Evolutionary conservation across 2,888 invertebrate genomes (phyloP), one percentile per base, ranked within the genome.

Genomic region (Apomyelois bistriatella): DNA sequence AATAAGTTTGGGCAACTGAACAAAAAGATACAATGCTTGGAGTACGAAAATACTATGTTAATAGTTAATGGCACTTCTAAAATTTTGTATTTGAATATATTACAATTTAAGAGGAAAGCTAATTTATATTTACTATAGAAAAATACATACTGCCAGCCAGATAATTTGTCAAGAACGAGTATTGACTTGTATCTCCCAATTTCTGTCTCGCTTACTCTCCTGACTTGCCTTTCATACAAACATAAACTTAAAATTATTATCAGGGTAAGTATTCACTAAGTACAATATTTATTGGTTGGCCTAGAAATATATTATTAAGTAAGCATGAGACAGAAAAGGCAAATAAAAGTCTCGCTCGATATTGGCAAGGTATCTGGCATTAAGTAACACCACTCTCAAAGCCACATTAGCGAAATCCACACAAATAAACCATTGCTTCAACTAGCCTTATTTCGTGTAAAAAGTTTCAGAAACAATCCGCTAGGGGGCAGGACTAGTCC

Each of bases 61-160:
- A 74, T 67, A 70, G 55, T 67, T 83, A 87, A 88, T 88, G 87
- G 87, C 87, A 88, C 87, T 84, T 85, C 78, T 79, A 83, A 76
- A 68, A 62, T 60, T 79, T 75, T 76, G 66, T 76, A 70, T 65
- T 60, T 53, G 40, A 57, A 55, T 64, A 54, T 58, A 55, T 60
- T 55, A 57, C 57, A 57, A 53, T 55, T 49, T 58, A 49, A 49
- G 48, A 41, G 43, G n/a, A 57, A 55, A 43, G 48, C 48, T 42
- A 53, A 52, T 51, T 49, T 55, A 37, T 52, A 53, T 43, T 51
- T 32, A 49, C 46, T 30, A 56, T 62, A 62, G 59, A 53, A 61
- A 60, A 64, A 63, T 64, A 66, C 61, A 58, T 13, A 38, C 38
- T 15, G 12, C n/a, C 1, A 16, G 40, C 40, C 8, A 40, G 8